These are phyloP conservation scores for Phenacoccus solenopsis DNA, from an alignment of 1,140 invertebrate genomes.

Conservation along the genomic window DNA sequence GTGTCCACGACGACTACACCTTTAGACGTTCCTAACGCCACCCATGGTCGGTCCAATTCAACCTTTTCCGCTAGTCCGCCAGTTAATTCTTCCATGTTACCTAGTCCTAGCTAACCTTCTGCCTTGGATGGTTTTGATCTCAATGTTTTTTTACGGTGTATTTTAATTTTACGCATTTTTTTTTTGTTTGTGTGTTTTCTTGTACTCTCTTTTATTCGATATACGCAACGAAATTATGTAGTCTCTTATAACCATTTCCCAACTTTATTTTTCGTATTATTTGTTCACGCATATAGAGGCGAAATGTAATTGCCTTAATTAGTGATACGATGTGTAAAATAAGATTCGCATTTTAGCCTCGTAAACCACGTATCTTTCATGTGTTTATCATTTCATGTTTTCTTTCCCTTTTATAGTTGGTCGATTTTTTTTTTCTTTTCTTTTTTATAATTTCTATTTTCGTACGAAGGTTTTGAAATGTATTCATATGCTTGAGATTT, in stretches of 20 bases:
- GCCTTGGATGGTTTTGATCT: neutral
- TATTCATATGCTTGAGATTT: too few relatives aligned
- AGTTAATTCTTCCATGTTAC: slow-evolving; percentile 4
- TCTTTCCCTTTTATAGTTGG: too few relatives aligned
- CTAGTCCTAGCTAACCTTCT: neutral
- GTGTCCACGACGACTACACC: neutral
- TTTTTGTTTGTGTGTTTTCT: too few relatives aligned
- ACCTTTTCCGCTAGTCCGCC: neutral
- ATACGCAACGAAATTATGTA: too few relatives aligned
- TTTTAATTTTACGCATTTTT: neutral
- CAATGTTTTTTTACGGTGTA: neutral
- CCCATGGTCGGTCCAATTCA: neutral
- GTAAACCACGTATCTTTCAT: neutral
- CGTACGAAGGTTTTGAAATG: too few relatives aligned
- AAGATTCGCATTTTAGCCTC: neutral
- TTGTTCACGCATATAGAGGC: neutral
- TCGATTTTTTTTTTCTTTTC: too few relatives aligned
- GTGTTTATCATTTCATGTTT: neutral
- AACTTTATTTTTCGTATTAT: neutral
- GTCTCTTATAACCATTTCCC: neutral
- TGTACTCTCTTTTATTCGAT: neutral
- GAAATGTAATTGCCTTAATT: neutral
- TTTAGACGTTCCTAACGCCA: neutral
- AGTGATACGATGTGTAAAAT: neutral
- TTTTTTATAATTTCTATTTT: neutral